Conservation (phyloP, 2,888 invertebrate genomes). For the Ennomos quercinarius region DNA sequence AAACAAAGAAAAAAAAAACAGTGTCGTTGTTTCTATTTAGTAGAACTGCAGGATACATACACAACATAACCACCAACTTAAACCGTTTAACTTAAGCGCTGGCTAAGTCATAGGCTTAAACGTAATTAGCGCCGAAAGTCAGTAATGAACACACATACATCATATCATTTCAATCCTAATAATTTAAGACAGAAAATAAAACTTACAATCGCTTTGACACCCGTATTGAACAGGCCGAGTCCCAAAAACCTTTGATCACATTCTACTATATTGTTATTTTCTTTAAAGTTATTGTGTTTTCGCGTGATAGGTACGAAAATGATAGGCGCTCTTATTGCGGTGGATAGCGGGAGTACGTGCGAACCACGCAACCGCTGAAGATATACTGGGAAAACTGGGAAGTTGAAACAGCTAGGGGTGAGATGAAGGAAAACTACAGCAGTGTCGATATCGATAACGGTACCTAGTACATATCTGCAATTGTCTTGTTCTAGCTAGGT, state of each 20-base stretch:
- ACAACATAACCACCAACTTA: conserved; percentile 14
- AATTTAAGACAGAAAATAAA: conserved; percentile 16
- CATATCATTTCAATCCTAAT: conserved; percentile 14
- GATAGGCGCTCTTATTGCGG: conserved; percentile 27
- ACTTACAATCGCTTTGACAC: conserved; percentile 41
- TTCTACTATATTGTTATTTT: conserved; percentile 36
- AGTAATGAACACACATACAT: conserved; percentile 15
- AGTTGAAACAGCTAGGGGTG: conserved; percentile 68
- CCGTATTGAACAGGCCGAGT: conserved; percentile 32
- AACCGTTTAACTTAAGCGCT: conserved; percentile 23
- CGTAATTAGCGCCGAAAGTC: conserved; percentile 25
- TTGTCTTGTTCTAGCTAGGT: too few relatives aligned
- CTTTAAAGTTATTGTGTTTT: conserved; percentile 39
- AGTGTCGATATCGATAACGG: conserved; percentile 46
- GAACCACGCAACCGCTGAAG: conserved; percentile 48
- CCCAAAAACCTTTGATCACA: conserved; percentile 35
- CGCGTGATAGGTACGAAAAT: conserved; percentile 39
- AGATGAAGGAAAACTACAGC: conserved; percentile 37
- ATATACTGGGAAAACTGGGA: conserved; percentile 60
- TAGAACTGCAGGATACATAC: not conserved
- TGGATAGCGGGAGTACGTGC: conserved; percentile 37
- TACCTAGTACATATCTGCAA: too few relatives aligned
- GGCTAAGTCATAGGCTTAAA: conserved; percentile 25
- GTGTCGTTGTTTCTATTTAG: too few relatives aligned
- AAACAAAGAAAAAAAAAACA: too few relatives aligned